Conservation (phyloP, 92 coral and sea anemone species). For the Pocillopora meandrina region DNA sequence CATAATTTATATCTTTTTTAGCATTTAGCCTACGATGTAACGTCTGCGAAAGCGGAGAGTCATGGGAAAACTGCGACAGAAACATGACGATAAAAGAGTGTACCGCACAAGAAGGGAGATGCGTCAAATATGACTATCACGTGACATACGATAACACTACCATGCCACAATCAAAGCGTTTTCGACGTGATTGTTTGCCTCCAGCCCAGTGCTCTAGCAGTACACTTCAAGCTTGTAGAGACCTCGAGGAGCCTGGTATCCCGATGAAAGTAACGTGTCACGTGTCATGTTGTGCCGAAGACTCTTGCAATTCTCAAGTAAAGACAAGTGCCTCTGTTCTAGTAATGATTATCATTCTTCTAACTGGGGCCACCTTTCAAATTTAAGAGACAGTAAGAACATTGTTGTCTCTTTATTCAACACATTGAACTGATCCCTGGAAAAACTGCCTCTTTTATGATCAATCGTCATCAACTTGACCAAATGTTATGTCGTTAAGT, state of each 20-base stretch:
- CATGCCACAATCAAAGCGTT: not conserved
- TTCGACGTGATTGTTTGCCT: not conserved
- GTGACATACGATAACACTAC: not conserved
- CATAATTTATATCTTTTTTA: not conserved
- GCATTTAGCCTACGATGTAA: not conserved
- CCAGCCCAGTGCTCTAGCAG: constrained; percentile 6
- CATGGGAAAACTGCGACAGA: constrained; percentile 6
- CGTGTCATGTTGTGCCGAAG: constrained; percentile 14
- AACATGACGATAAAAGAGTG: not conserved
- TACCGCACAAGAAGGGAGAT: not conserved
- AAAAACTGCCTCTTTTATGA: too few species aligned
- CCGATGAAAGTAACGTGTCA: not conserved
- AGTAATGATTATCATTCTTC: not conserved
- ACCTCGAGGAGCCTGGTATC: not conserved
- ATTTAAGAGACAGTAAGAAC: not conserved
- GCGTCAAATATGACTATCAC: constrained; percentile 5
- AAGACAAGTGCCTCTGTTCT: not conserved
- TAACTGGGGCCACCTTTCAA: not conserved
- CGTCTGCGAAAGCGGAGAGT: not conserved
- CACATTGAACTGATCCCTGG: too few species aligned
- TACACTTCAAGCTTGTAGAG: not conserved
- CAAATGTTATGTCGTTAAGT: too few species aligned
- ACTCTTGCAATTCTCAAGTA: constrained; percentile 18
- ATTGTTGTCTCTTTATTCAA: not conserved
- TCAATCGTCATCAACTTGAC: too few species aligned